These are phyloP conservation scores for Sympetrum striolatum DNA, from an alignment of 2,888 invertebrate genomes.

Conservation along the genomic window DNA sequence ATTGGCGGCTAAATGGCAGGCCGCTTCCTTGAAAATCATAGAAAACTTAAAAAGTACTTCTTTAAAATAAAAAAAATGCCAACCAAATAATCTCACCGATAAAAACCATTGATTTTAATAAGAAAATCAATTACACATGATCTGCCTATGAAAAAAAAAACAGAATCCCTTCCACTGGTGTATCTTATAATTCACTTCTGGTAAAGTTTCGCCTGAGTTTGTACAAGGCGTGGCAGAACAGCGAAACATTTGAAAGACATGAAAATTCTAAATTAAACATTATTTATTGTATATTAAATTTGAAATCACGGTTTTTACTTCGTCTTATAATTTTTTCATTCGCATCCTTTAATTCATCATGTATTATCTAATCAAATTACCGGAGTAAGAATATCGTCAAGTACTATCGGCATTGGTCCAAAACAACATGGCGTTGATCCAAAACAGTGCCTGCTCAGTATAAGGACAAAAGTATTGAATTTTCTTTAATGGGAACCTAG, in stretches of 20 bases:
- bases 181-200: slow-evolving; percentile 20
- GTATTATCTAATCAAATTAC: slow-evolving; percentile 7
- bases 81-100: slow-evolving; percentile 37
- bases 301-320: background rate
- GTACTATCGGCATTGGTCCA: slow-evolving; percentile 28
- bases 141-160: slow-evolving; percentile 23
- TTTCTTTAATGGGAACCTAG: slow-evolving; percentile 8
- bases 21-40: background rate
- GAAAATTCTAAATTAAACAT: background rate
- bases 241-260: background rate
- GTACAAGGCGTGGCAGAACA: slow-evolving; percentile 31
- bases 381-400: slow-evolving; percentile 8
- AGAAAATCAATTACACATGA: slow-evolving; percentile 33
- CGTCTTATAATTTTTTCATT: background rate
- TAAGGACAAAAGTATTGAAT: slow-evolving; percentile 3
- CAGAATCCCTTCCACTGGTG: slow-evolving; percentile 19
- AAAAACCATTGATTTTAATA: slow-evolving; percentile 7
- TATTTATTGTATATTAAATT: background rate
- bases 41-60: slow-evolving; percentile 7
- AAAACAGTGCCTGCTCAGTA: slow-evolving; percentile 39
- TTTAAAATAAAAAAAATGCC: background rate
- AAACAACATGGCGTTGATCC: slow-evolving; percentile 40
- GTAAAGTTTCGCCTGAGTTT: slow-evolving; percentile 27
- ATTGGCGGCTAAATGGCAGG: slow-evolving; percentile 5
- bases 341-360: background rate